These are phyloP conservation scores for Napeogenes sylphis DNA, from an alignment of 2,888 invertebrate species.

Conservation along the genomic window DNA sequence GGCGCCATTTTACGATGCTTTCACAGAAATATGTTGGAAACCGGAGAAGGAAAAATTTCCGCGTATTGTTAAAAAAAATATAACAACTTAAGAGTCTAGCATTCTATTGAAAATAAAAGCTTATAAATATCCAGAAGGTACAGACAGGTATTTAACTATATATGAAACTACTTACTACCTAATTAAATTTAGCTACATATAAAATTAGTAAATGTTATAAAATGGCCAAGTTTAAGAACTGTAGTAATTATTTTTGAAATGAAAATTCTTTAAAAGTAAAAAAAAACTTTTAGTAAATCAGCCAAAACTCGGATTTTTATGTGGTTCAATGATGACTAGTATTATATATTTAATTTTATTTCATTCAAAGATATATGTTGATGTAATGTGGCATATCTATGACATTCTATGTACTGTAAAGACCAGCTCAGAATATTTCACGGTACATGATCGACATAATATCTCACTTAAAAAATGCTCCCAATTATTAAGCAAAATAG, in stretches of 20 bases:
- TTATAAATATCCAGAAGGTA: background rate
- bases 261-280: too few relatives aligned
- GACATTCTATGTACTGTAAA: background rate
- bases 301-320: too few relatives aligned
- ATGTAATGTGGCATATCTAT: background rate
- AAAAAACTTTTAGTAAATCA: too few relatives aligned
- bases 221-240: too few relatives aligned
- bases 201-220: too few relatives aligned
- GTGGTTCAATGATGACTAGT: too few relatives aligned
- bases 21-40: constrained; percentile 53
- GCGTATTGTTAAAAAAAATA: constrained; percentile 53
- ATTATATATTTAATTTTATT: too few relatives aligned
- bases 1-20: constrained; percentile 47
- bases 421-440: constrained; percentile 53
- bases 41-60: constrained; percentile 50
- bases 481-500: background rate
- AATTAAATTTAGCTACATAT: too few relatives aligned
- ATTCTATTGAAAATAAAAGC: constrained; percentile 1
- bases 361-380: too few relatives aligned
- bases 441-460: constrained; percentile 39
- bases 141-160: too few relatives aligned
- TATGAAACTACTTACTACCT: too few relatives aligned
- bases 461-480: constrained; percentile 30
- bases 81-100: constrained; percentile 31
- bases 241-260: too few relatives aligned